Conservation (phyloP, 2,888 invertebrate genomes). For the Petrolisthes manimaculis region DNA sequence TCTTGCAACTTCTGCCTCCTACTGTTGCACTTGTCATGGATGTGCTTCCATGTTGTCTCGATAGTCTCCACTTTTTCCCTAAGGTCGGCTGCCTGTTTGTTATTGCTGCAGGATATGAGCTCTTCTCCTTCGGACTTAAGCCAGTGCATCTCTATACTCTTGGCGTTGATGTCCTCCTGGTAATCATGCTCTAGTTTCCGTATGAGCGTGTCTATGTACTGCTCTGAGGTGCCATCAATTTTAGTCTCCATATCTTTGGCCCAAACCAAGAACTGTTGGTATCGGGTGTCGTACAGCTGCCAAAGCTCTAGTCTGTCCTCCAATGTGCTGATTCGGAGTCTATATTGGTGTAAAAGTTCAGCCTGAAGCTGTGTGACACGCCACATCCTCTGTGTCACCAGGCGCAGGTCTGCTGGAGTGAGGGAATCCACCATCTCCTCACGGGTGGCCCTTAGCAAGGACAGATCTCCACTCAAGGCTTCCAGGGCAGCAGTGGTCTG, state of each 20-base stretch:
- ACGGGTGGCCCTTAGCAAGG: slow-evolving; percentile 50
- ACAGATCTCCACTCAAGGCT: slow-evolving; percentile 53
- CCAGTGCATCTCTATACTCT: slow-evolving; percentile 62
- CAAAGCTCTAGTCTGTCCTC: slow-evolving; percentile 64
- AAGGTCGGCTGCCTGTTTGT: slow-evolving; percentile 54
- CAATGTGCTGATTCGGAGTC: slow-evolving; percentile 55
- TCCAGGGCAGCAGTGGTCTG: slow-evolving; percentile 53
- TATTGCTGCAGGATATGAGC: slow-evolving; percentile 54
- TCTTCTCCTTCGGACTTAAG: slow-evolving; percentile 64
- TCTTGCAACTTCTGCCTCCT: slow-evolving; percentile 64
- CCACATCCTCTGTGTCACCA: slow-evolving; percentile 63
- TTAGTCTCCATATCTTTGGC: slow-evolving; percentile 59
- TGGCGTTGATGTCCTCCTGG: slow-evolving; percentile 63
- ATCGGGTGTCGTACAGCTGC: slow-evolving; percentile 61
- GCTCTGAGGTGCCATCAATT: slow-evolving; percentile 63
- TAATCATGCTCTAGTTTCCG: slow-evolving; percentile 65
- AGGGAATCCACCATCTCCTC: slow-evolving; percentile 63
- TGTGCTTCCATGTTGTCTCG: slow-evolving; percentile 62
- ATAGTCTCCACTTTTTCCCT: slow-evolving; percentile 53
- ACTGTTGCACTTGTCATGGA: slow-evolving; percentile 61
- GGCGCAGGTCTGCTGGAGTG: slow-evolving; percentile 57
- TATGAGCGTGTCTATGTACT: slow-evolving; percentile 63
- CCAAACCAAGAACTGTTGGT: slow-evolving; percentile 61
- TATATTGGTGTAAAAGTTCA: slow-evolving; percentile 62
- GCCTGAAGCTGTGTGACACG: slow-evolving; percentile 58